phyloP scores from a whole-genome alignment of 2,797 vertebrate species.

The Manis pentadactyla region DNA sequence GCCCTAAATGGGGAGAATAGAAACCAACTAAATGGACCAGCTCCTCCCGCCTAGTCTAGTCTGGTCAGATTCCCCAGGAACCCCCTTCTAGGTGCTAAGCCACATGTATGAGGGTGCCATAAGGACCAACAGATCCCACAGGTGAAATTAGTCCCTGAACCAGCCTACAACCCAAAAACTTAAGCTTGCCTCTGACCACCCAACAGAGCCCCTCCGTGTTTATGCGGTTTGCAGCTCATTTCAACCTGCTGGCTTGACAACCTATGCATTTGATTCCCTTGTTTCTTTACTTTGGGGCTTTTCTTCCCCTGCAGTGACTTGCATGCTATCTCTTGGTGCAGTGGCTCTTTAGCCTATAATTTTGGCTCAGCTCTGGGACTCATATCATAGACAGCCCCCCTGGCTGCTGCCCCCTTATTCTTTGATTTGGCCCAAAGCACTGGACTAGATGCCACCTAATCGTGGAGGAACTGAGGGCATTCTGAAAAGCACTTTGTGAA shows the following conservation, averaged over 20 bases:
- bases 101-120: background rate
- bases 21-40: background rate
- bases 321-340: background rate
- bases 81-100: background rate
- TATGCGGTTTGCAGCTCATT: background rate
- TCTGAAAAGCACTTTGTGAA: background rate
- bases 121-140: background rate
- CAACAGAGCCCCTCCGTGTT: background rate
- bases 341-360: background rate
- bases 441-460: background rate
- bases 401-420: background rate
- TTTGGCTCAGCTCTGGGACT: background rate
- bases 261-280: background rate
- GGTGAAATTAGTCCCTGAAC: background rate
- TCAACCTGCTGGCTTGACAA: background rate
- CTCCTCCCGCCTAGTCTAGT: background rate
- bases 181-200: background rate
- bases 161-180: background rate
- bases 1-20: conserved; percentile 84
- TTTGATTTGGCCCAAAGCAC: background rate
- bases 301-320: background rate
- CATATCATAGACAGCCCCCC: background rate
- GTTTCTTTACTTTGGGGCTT: background rate
- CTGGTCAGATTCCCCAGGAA: background rate
- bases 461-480: background rate